Base-by-base conservation (phyloP, 2,113 vertebrate genomes). In the Apistogramma diplotaenia region DNA sequence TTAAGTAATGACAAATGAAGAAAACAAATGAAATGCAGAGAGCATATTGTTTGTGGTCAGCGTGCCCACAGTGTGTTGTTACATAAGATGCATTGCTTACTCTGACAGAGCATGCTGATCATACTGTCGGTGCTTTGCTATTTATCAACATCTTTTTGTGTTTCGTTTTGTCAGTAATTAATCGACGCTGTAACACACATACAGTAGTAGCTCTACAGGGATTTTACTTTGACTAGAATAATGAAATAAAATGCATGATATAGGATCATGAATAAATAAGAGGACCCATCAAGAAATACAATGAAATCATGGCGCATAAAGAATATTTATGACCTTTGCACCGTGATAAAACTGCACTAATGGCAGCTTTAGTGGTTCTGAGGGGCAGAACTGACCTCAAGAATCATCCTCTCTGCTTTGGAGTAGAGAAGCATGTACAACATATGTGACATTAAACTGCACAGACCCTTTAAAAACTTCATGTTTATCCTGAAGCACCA, bases 301-400 rank as follows among this genome's bases (percentile, higher is more conserved):
- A 76, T 4, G 8, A 46, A 76, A 76, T 79, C 56, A 35, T 51
- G n/a, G 3, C 35, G 37, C 51, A 74, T 81, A 25, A 77, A 81
- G 16, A 78, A 21, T 33, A 70, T 87, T 81, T 86, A 72, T 81
- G 53, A 49, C 62, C 11, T 51, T 81, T 72, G 46, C 29, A 29
- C 57, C 12, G 51, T 70, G 19, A 78, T 90, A 83, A 81, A 87
- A 73, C 58, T 73, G 46, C 55, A 19, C 8, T 3, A 13, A 27
- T 79, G 82, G 75, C 62, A 78, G 58, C 71, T 91, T 90, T 76
- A 81, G 31, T 55, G 75, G 73, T 79, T 79, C 67, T 65, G 16
- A 35, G 37, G 56, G 71, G 70, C 4, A 59, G 67, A 71, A 46
- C 43, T n/a, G 73, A 21, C 37, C 43, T 77, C 10, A 56, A 56